Conservation (phyloP, 2,888 invertebrate species). For the Xanthorhoe spadicearia region DNA sequence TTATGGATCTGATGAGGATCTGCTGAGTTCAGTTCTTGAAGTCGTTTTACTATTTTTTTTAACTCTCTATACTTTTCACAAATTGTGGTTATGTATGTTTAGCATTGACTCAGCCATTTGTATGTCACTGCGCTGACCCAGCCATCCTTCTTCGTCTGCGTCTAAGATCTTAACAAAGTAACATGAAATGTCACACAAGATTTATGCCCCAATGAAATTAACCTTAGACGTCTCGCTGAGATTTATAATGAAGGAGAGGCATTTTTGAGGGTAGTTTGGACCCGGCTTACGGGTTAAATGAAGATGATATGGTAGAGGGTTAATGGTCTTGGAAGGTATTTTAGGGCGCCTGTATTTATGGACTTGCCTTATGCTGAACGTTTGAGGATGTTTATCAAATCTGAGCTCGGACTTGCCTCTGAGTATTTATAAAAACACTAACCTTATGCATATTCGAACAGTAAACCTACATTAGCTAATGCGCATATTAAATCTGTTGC, state of each 20-base stretch:
- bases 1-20: too few species aligned
- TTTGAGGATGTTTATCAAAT: too few species aligned
- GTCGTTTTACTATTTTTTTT: too few species aligned
- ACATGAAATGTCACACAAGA: slow-evolving; percentile 57
- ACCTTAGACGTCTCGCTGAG: slow-evolving; percentile 70
- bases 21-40: too few species aligned
- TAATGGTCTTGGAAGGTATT: slow-evolving; percentile 11
- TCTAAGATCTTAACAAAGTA: slow-evolving; percentile 41
- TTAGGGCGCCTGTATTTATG: background rate
- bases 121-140: slow-evolving; percentile 2
- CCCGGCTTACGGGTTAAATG: slow-evolving; percentile 49
- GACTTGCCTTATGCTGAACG: too few species aligned
- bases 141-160: slow-evolving; percentile 15
- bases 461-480: too few species aligned
- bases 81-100: too few species aligned
- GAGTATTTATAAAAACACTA: too few species aligned
- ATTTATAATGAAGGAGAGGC: slow-evolving; percentile 76
- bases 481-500: too few species aligned
- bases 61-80: too few species aligned
- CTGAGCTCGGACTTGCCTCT: too few species aligned
- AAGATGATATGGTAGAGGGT: slow-evolving; percentile 19
- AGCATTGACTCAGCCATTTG: background rate
- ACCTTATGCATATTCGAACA: too few species aligned
- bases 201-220: slow-evolving; percentile 77
- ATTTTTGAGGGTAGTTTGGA: slow-evolving; percentile 70